Evolutionary conservation across 2,888 invertebrate genomes (phyloP), one percentile per base, ranked within the genome.

Genomic region (Ophioninae sp.): DNA sequence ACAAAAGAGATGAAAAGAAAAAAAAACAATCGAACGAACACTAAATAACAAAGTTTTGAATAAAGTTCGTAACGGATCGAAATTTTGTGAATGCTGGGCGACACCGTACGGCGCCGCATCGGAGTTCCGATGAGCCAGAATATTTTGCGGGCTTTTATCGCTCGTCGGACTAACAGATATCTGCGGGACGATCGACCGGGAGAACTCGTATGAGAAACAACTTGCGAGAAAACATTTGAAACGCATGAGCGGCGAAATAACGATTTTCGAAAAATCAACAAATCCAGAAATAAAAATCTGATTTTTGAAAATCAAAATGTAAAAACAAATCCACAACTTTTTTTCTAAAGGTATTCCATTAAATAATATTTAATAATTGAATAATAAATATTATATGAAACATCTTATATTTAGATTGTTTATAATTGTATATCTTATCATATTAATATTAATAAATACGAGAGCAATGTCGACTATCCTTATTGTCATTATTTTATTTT

Each of bases 121-220:
- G 81, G 82, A 85, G 73, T 78, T 59, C 72, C 63, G 59, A 51
- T 10, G 64, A 56, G 23, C 23, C 75, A 8, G 39, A 6, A 17
- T 23, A 58, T 51, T 39, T 41, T 30, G 56, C 72, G 41, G 56
- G 17, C 67, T 79, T 74, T 76, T 90, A 89, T 83, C 89, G 17
- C 30, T 76, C 41, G 87, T 82, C 87, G 89, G 86, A 85, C 68
- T 69, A 83, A 84, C 83, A 89, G 89, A 75, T 80, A 87, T 67
- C 89, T 89, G 84, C 82, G 63, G 51, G 23, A 69, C 22, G 69
- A 76, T 80, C 80, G 72, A 75, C 64, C 73, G 76, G 9, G 41
- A 63, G n/a, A 3, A 9, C 51, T 41, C 22, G 7, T 8, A 37
- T 10, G 10, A 6, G 71, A 30, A 13, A 20, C 3, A 30, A 30